Conservation (phyloP, 23 tunicate genomes). For the Halocynthia roretzi region DNA sequence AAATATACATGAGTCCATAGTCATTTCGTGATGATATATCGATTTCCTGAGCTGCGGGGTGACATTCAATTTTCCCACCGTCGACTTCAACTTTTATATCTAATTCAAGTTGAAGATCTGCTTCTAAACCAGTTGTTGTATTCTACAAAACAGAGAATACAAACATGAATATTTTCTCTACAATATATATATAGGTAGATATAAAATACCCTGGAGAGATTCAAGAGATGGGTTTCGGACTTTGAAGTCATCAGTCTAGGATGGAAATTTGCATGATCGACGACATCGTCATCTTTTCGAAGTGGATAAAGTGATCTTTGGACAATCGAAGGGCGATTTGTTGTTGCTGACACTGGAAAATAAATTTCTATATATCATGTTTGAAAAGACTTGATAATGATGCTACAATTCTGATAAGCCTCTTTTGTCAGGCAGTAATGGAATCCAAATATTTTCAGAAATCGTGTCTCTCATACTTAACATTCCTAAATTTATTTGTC, state of each 20-base stretch:
- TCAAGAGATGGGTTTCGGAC: conserved; percentile 12
- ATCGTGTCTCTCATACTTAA: too few relatives aligned
- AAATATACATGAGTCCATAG: conserved; percentile 9
- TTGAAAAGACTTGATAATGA: too few relatives aligned
- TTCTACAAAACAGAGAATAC: not conserved
- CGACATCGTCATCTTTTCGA: conserved; percentile 1
- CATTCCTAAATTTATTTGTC: too few relatives aligned
- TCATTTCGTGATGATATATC: conserved; percentile 2
- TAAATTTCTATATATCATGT: too few relatives aligned
- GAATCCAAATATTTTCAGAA: too few relatives aligned
- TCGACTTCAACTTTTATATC: conserved; percentile 78
- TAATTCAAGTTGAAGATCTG: conserved; percentile 60
- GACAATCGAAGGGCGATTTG: not conserved
- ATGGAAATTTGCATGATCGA: not conserved
- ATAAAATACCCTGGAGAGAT: conserved; percentile 6
- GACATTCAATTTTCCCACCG: conserved; percentile 85
- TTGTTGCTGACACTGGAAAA: too few relatives aligned
- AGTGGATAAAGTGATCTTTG: not conserved
- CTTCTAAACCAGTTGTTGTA: conserved; percentile 21
- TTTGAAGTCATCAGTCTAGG: not conserved
- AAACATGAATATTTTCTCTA: not conserved
- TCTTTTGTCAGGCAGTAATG: too few relatives aligned
- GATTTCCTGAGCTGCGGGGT: conserved; percentile 34
- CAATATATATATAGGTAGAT: not conserved
- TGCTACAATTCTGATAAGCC: too few relatives aligned